Conservation (phyloP, 2,113 vertebrate species). For the Salminus brasiliensis region DNA sequence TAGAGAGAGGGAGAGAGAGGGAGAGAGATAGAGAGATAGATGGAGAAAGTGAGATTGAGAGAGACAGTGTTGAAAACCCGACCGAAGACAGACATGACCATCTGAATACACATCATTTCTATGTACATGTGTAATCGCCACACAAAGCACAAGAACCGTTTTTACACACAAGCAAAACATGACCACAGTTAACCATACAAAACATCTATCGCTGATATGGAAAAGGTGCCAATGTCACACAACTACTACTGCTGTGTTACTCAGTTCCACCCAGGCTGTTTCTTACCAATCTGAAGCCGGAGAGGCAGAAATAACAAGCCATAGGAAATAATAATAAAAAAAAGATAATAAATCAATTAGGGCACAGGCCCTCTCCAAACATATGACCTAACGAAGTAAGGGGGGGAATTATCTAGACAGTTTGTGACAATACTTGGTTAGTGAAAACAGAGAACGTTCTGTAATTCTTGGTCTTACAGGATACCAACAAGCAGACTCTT, state of each 20-base stretch:
- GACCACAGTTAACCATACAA: conserved; percentile 46
- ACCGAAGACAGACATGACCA: conserved; percentile 19
- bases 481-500: neutral
- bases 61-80: neutral
- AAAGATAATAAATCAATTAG: too few relatives aligned
- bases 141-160: conserved; percentile 41
- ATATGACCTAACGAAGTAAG: neutral
- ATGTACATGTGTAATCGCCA: conserved; percentile 49
- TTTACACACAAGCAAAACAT: conserved; percentile 43
- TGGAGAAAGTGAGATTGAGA: neutral
- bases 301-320: neutral
- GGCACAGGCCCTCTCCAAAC: neutral
- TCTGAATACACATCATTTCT: conserved; percentile 30
- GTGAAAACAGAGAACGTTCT: too few relatives aligned
- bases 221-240: conserved; percentile 11
- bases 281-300: neutral
- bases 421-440: neutral
- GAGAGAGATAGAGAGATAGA: neutral
- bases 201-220: conserved; percentile 35
- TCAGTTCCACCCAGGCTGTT: conserved; percentile 8
- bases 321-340: neutral
- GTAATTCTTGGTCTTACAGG: neutral
- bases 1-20: neutral
- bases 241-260: conserved; percentile 28
- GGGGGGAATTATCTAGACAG: neutral